A percentile compares a stretch with the other conserved stretches of the same genome.
phyloP scores from a whole-genome alignment of 1,140 invertebrate species.

The Drosophila novamexicana region DNA sequence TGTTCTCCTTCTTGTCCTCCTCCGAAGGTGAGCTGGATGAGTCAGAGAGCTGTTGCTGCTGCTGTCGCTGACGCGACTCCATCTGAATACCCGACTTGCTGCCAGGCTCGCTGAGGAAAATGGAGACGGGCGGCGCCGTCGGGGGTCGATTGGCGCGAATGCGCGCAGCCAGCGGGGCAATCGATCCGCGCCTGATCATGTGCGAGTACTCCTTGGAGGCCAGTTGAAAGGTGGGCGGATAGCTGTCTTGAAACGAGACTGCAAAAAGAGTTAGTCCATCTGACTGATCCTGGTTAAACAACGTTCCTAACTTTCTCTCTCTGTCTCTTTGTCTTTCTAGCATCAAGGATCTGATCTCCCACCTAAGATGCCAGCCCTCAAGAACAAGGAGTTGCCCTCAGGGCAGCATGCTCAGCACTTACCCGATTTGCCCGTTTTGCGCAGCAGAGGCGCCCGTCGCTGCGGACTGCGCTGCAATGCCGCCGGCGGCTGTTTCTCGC shows the following conservation, averaged over 20 bases:
- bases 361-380: too few species aligned
- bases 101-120: slow-evolving; percentile 63
- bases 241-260: slow-evolving; percentile 84
- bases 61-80: slow-evolving; percentile 38
- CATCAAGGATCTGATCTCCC: too few species aligned
- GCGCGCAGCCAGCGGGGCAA: slow-evolving; percentile 79
- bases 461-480: slow-evolving; percentile 53
- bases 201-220: slow-evolving; percentile 81
- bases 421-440: slow-evolving; percentile 84
- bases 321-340: too few species aligned
- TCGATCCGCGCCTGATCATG: slow-evolving; percentile 79
- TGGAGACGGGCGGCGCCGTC: slow-evolving; percentile 81
- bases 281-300: too few species aligned
- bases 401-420: slow-evolving; percentile 15
- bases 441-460: slow-evolving; percentile 64
- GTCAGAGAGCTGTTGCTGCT: slow-evolving; percentile 7
- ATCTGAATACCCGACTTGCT: slow-evolving; percentile 17
- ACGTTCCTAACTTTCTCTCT: too few species aligned
- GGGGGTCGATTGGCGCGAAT: slow-evolving; percentile 80
- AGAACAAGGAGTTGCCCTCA: too few species aligned
- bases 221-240: slow-evolving; percentile 76
- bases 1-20: slow-evolving; percentile 76
- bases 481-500: slow-evolving; percentile 32
- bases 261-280: slow-evolving; percentile 62
- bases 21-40: slow-evolving; percentile 23